Evolutionary conservation across 2,888 invertebrate species (phyloP).

Genomic region (Drosophila prostipennis): DNA sequence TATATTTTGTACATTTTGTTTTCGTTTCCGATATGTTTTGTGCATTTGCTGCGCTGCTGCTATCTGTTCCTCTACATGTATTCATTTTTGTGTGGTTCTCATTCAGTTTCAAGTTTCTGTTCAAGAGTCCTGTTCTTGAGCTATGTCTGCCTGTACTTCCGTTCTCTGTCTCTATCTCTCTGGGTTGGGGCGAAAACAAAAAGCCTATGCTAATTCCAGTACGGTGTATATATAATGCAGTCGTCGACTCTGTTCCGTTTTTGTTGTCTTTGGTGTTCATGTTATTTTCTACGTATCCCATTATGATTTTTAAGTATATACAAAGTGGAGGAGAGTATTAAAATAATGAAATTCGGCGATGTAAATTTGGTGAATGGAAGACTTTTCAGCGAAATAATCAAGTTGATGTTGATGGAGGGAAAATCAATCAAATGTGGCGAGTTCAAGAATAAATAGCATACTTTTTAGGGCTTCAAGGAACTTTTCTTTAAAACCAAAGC

Average conservation of each 20-base stretch:
- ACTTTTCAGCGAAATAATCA: constrained; percentile 24
- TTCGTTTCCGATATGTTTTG: constrained; percentile 18
- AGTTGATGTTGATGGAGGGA: constrained; percentile 22
- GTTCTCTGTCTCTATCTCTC: constrained; percentile 19
- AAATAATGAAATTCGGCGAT: constrained; percentile 21
- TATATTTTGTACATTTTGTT: constrained; percentile 1
- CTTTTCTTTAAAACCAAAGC: neutral
- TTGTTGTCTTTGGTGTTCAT: constrained; percentile 18
- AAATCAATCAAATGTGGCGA: constrained; percentile 18
- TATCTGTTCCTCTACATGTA: constrained; percentile 47
- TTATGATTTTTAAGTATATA: constrained; percentile 25
- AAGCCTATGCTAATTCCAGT: constrained; percentile 65
- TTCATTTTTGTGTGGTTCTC: constrained; percentile 48
- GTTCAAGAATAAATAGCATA: constrained; percentile 6
- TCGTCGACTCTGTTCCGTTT: constrained; percentile 45
- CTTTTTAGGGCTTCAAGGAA: constrained; percentile 19
- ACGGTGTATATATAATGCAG: constrained; percentile 51
- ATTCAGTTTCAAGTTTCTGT: constrained; percentile 10
- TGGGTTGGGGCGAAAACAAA: constrained; percentile 10
- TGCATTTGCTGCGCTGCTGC: constrained; percentile 33
- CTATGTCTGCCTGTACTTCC: constrained; percentile 40
- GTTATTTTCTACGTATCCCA: constrained; percentile 26
- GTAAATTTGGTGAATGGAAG: constrained; percentile 21
- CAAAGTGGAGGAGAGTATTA: constrained; percentile 7
- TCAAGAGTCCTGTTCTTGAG: constrained; percentile 25